Evolutionary conservation across 2,888 invertebrate genomes (phyloP), one percentile per base, ranked within the genome.

Genomic region (Drosophila borborema): DNA sequence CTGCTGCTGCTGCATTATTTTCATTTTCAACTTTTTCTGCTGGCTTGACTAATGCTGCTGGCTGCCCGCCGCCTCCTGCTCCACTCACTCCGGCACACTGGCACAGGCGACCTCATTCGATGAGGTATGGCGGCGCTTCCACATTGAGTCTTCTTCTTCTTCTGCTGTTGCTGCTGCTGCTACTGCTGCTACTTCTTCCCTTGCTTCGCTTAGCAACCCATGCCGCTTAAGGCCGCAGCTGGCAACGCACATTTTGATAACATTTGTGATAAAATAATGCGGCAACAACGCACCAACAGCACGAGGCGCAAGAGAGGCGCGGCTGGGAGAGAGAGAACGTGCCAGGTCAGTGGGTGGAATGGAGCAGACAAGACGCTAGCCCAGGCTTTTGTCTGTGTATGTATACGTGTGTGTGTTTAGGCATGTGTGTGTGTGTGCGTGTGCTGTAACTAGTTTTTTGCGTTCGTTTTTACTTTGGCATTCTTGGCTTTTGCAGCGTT

Each of bases 231-330:
- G 72, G 73, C 59, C 76, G 65, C 89, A 89, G 89, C 85, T 89
- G 89, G 82, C 85, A 80, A 86, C 86, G 86, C 89, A 86, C 86
- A 90, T 86, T 89, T 90, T 86, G 86, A 86, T 86, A 86, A 86
- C 90, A 86, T 81, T 86, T 75, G 66, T 86, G 90, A 86, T 88
- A 79, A 86, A 86, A 82, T 89, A 90, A 89, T 86, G 90, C 81
- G 86, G 88, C 86, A 90, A 86, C 86, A 90, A 76, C 88, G 86
- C 89, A 77, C 77, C 58, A 71, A 48, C 51, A 18, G 9, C 20
- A 40, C 20, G 38, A 23, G 23, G 40, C n/a, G 38, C 2, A 6
- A 14, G 14, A 6, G 14, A 16, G 38, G 38, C 38, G 3, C 16
- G 40, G 55, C 18, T n/a, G 40, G 31, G 41, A 12, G 41, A 55